phyloP scores from a whole-genome alignment of 2,797 vertebrate species.

The Hydrocynus forskahlii region DNA sequence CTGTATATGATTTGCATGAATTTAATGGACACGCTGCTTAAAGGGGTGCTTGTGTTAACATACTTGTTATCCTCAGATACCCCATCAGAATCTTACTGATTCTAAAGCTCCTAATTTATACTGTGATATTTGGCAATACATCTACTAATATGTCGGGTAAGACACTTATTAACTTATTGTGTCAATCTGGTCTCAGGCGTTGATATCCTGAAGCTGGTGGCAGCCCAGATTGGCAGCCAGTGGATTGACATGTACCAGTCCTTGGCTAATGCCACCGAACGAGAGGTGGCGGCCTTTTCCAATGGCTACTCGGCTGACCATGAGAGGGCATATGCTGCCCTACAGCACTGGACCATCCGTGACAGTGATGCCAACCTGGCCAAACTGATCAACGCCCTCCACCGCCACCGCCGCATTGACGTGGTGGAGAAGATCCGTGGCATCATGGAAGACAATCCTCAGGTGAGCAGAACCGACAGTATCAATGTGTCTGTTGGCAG shows the following conservation, averaged over 20 bases:
- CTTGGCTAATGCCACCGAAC: conserved; percentile 90
- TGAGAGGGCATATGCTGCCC: conserved; percentile 89
- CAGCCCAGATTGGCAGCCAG: conserved; percentile 91
- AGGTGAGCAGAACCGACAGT: conserved; percentile 76
- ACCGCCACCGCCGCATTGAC: conserved; percentile 90
- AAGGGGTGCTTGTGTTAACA: too few relatives aligned
- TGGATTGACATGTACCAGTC: conserved; percentile 96
- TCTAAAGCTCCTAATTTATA: not conserved
- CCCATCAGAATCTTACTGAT: not conserved
- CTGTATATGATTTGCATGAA: not conserved
- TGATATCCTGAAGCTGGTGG: conserved; percentile 94
- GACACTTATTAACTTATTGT: too few relatives aligned
- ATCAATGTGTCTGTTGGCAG: not conserved
- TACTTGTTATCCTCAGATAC: not conserved
- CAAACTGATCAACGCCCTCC: conserved; percentile 93
- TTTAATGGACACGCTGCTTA: not conserved
- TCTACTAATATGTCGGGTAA: not conserved
- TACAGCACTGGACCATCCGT: conserved; percentile 96
- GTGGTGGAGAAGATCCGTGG: conserved; percentile 96
- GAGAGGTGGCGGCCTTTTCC: conserved; percentile 92
- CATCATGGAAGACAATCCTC: conserved; percentile 93
- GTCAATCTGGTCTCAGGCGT: conserved; percentile 78
- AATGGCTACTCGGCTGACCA: conserved; percentile 88
- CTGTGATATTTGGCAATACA: too few relatives aligned
- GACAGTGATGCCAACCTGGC: conserved; percentile 93